These are phyloP conservation scores for Oryzias celebensis DNA, from an alignment of 2,113 vertebrate genomes.

Conservation along the genomic window DNA sequence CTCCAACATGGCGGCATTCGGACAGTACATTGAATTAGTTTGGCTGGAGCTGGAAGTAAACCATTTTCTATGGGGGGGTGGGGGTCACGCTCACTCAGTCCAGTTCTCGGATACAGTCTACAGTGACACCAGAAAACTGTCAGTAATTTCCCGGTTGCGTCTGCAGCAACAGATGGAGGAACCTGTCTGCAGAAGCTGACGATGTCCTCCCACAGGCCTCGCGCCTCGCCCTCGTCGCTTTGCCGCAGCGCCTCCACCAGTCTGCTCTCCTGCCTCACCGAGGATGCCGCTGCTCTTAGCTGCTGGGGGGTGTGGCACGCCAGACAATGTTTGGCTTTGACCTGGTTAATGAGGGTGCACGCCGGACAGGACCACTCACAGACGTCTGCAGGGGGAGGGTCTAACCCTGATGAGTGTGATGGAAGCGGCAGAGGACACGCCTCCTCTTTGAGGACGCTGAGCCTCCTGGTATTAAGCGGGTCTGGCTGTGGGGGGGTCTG, in stretches of 20 bases:
- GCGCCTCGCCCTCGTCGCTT: slow-evolving; percentile 86
- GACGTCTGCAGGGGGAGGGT: fast-evolving
- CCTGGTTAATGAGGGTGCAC: slow-evolving; percentile 83
- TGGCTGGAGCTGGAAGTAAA: too few relatives aligned
- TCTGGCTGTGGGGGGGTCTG: slow-evolving; percentile 35
- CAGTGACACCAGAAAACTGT: too few relatives aligned
- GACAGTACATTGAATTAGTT: too few relatives aligned
- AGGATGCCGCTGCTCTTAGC: slow-evolving; percentile 48
- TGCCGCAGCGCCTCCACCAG: slow-evolving; percentile 84
- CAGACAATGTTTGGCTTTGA: slow-evolving; percentile 77
- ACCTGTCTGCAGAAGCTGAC: slow-evolving; percentile 88
- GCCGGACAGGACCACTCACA: slow-evolving; percentile 83
- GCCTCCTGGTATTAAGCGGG: slow-evolving; percentile 56
- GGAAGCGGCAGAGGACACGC: slow-evolving; percentile 50
- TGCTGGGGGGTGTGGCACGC: slow-evolving; percentile 84
- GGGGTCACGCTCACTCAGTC: too few relatives aligned
- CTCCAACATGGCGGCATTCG: too few relatives aligned
- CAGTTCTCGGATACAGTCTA: too few relatives aligned
- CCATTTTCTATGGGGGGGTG: too few relatives aligned
- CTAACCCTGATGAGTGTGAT: fast-evolving
- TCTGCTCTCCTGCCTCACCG: slow-evolving; percentile 82
- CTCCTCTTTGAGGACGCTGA: slow-evolving; percentile 57
- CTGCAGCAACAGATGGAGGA: not conserved
- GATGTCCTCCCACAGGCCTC: slow-evolving; percentile 87
- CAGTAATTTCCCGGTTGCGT: not conserved